Base-by-base conservation (phyloP, 1,140 invertebrate species). In the Mycetomoellerius zeteki region DNA sequence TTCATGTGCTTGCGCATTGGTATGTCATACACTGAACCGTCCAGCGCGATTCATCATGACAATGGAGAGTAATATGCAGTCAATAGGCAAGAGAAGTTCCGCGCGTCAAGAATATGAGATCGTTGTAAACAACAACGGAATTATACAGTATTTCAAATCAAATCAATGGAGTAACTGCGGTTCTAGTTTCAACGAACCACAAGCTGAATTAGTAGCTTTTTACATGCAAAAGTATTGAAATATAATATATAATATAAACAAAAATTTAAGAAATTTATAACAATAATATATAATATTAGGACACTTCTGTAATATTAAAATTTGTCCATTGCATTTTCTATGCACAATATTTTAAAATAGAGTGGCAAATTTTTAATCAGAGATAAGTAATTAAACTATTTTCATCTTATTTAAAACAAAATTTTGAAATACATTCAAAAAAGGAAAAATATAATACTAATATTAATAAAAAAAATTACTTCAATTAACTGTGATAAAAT, bases 161-260 rank as follows among this genome's bases (percentile, higher is more conserved):
- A 94, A 94, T 5, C 96, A 97, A 65, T 97, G 96, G 92, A 95
- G 96, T 92, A 97, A 98, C 91, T 93, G 95, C 27, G 97, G 97
- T 0, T 95, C 92, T 75, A 92, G 94, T 5, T 94, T 94, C 1
- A 98, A 97, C 87, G 97, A 98, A 21, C 8, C n/a, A 21, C n/a
- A 54, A 19, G 19, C n/a, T 7, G 33, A 37, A 37, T 8, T 37
- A 7, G 0, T 37, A 37, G 0, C 7, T 37, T n/a, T 3, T 8
- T 21, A 10, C n/a, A 56, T 21, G n/a, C 2, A 3, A 56, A 56
- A 0, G 54, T 21, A 56, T 21, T 2, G n/a, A 56, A 56, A 56
- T 8, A 2, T 43, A 43, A 43, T 56, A 56, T 10, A 0, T 56
- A 56, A 21, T 56, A 56, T 56, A 19, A n/a, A 8, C 8, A 8